Base-by-base conservation (phyloP, 1,140 invertebrate genomes). In the Dreissena rostriformis region DNA sequence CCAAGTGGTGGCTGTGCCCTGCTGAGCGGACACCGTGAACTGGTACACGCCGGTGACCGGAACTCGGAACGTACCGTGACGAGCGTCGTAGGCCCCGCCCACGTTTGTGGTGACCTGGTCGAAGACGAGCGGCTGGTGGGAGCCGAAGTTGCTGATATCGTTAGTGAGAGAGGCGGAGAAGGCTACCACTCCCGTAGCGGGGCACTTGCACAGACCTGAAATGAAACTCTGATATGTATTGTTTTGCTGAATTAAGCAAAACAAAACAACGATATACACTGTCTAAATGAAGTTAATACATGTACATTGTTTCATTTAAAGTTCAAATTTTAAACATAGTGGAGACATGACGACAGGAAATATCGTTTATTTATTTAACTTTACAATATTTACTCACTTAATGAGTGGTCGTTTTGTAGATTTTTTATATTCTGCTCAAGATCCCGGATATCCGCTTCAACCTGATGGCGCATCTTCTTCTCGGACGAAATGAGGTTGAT, bases 41-140 rank as follows among this genome's bases (percentile, higher is more conserved):
- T 88, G 74, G 82, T 88, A 91, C 4, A 88, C 87, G 55, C 87
- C 90, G 53, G 86, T 80, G 24, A 86, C 76, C 24, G 88, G 90
- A 22, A 89, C 90, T n/a, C 83, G 85, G 63, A 91, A 91, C 14
- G 79, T 71, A 14, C 88, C 90, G 29, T 84, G 85, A 10, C 72
- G 72, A 22, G 66, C 24, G 39, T 88, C 82, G 61, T 91, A 91
- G 1, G 76, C 87, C 14, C 80, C 81, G 26, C 89, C 90, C 0
- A 86, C 82, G 67, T 91, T 91, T 10, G 90, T 90, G 14, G 89
- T 76, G 6, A 91, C 88, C 17, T 86, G 84, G 76, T 91, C 90
- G 67, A 88, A 90, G 28, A 87, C 65, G 39, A 90, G 80, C 55
- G 87, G 82, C 24, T 86, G 82, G 53, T 86, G 26, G 12, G 67